phyloP scores from a whole-genome alignment of 2,888 invertebrate species.

The Drosophila robusta region DNA sequence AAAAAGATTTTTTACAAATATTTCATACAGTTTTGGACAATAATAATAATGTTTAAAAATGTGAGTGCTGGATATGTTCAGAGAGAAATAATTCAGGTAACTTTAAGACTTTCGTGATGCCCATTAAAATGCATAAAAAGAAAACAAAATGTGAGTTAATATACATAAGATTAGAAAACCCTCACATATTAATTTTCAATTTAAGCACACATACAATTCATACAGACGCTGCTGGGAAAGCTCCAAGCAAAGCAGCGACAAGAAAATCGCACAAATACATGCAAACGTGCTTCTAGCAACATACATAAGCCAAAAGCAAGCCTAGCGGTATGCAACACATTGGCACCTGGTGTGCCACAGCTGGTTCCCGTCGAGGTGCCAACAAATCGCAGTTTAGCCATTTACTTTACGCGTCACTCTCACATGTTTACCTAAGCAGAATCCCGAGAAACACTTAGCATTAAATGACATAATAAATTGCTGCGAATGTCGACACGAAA shows the following conservation, averaged over 20 bases:
- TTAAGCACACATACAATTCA: too few relatives aligned
- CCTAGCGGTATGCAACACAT: conserved; percentile 49
- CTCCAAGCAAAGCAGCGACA: too few relatives aligned
- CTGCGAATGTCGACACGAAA: conserved; percentile 60
- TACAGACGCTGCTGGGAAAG: too few relatives aligned
- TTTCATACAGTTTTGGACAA: not conserved
- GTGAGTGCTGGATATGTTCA: not conserved
- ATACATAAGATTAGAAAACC: too few relatives aligned
- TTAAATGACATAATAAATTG: conserved; percentile 81
- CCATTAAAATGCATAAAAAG: too few relatives aligned
- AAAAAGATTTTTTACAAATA: conserved; percentile 14
- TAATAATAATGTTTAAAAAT: not conserved
- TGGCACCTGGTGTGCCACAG: conserved; percentile 46
- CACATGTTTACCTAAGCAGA: conserved; percentile 33
- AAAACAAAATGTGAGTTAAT: too few relatives aligned
- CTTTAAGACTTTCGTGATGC: too few relatives aligned
- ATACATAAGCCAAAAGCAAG: conserved; percentile 7
- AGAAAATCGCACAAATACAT: conserved; percentile 4
- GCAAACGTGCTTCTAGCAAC: not conserved
- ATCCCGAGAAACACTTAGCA: conserved; percentile 41
- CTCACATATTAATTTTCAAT: too few relatives aligned
- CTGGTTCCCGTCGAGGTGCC: conserved; percentile 46
- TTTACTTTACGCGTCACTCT: conserved; percentile 25
- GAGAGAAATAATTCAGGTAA: not conserved
- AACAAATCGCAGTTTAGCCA: conserved; percentile 42